Conservation (phyloP, 1,140 invertebrate genomes). For the Littorina saxatilis region DNA sequence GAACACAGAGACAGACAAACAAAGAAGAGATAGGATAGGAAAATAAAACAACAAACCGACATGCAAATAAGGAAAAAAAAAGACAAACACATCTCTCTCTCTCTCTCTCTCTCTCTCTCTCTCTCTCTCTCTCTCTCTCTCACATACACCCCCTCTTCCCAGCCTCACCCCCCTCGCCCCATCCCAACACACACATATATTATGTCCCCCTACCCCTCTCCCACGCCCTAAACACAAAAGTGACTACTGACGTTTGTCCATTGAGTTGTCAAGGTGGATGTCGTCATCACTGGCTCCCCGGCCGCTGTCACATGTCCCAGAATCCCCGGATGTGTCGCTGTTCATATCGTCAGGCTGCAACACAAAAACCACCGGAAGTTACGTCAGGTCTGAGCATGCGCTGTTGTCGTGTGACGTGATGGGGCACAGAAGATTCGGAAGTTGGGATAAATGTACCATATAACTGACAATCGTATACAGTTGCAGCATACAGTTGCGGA, state of each 20-base stretch:
- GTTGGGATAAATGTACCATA: too few relatives aligned
- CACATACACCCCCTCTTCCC: neutral
- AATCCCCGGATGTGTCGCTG: slow-evolving; percentile 58
- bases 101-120: neutral
- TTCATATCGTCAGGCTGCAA: slow-evolving; percentile 51
- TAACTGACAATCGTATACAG: too few relatives aligned
- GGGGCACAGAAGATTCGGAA: too few relatives aligned
- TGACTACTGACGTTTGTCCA: slow-evolving; percentile 30
- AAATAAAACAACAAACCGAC: too few relatives aligned
- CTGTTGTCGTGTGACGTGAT: neutral
- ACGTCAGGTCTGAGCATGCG: neutral
- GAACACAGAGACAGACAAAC: neutral
- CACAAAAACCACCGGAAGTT: slow-evolving; percentile 11
- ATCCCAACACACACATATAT: too few relatives aligned
- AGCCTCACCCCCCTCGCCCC: neutral
- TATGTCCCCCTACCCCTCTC: neutral
- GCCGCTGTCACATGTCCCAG: slow-evolving; percentile 56
- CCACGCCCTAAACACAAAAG: neutral
- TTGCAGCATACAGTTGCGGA: too few relatives aligned
- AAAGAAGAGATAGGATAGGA: neutral
- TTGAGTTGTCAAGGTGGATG: slow-evolving; percentile 44
- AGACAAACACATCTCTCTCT: neutral
- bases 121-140: slow-evolving; percentile 22
- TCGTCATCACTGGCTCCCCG: slow-evolving; percentile 58
- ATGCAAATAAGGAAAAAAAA: too few relatives aligned